Evolutionary conservation across 2,797 vertebrate genomes (phyloP), one percentile per base, ranked within the genome.

Genomic region (Glossophaga mutica): DNA sequence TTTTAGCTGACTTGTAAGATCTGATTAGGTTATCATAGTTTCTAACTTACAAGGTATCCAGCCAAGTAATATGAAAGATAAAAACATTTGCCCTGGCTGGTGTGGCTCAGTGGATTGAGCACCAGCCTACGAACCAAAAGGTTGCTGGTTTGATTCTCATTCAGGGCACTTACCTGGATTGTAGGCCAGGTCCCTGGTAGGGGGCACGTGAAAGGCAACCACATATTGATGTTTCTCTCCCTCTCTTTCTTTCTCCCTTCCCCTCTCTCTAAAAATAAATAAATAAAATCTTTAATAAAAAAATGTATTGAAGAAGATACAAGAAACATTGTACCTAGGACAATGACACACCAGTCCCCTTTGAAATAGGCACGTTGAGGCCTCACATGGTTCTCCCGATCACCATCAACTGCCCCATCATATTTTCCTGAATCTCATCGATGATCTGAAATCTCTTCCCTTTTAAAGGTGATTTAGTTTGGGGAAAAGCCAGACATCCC

Each of bases 1-100:
- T 96, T 93, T 95, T 82, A 68, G 4, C n/a, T 78, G 48, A 83
- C 71, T 92, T 90, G 1, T 48, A 62, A 77, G 32, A 67, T 73
- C 26, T 22, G 9, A 62, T 26, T 83, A 55, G 19, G 11, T 83
- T 78, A 42, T 77, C 68, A 86, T 90, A 87, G 46, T 90, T 92
- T 88, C 57, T 91, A 48, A 62, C 50, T 48, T 90, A 65, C 1
- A 0, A 65, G 62, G 32, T n/a, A 65, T n/a, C 32, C 15, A 32
- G 62, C 62, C 32, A 65, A 65, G 59, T n/a, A 62, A 15, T 32
- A 62, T 62, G 29, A 15, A 32, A 62, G 32, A 15, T n/a, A 62
- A 14, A n/a, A n/a, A 65, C 29, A n/a, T 65, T 29, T 59, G 57
- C 57, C 57, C 57, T 29, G 24, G 24, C 24, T 59, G 57, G 24